phyloP scores from a whole-genome alignment of 2,888 invertebrate species.

The Aquatica leii region DNA sequence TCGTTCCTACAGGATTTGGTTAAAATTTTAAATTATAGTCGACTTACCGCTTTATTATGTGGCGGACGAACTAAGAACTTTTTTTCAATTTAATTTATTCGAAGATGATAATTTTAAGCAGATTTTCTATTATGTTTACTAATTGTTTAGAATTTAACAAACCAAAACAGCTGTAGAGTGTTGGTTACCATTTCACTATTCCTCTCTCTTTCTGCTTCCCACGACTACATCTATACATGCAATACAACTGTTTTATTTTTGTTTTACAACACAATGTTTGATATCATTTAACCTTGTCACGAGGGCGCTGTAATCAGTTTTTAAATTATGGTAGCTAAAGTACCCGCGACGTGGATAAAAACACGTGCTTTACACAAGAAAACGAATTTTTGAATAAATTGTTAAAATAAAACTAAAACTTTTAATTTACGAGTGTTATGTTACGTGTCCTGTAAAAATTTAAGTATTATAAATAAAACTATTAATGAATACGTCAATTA shows the following conservation, averaged over 20 bases:
- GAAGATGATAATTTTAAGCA: too few species aligned
- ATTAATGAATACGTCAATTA: too few species aligned
- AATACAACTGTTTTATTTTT: constrained; percentile 7
- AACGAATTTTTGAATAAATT: neutral
- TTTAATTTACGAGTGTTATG: too few species aligned
- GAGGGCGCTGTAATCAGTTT: neutral
- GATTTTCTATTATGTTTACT: too few species aligned
- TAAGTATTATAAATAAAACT: too few species aligned
- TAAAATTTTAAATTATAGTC: too few species aligned
- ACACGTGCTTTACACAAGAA: neutral
- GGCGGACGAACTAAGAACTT: too few species aligned
- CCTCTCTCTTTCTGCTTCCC: constrained; percentile 14
- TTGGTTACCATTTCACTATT: constrained; percentile 11
- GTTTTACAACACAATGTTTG: neutral
- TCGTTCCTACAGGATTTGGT: too few species aligned
- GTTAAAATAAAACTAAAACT: too few species aligned
- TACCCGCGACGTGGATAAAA: neutral
- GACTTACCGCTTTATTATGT: too few species aligned
- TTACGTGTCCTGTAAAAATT: too few species aligned
- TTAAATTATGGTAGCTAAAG: neutral
- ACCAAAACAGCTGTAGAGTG: constrained; percentile 21
- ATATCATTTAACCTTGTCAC: neutral
- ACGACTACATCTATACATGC: neutral
- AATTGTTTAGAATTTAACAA: constrained; percentile 12
- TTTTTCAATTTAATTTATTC: too few species aligned